Evolutionary conservation across 1,140 invertebrate species (phyloP).

Genomic region (Leptopilina clavipes): DNA sequence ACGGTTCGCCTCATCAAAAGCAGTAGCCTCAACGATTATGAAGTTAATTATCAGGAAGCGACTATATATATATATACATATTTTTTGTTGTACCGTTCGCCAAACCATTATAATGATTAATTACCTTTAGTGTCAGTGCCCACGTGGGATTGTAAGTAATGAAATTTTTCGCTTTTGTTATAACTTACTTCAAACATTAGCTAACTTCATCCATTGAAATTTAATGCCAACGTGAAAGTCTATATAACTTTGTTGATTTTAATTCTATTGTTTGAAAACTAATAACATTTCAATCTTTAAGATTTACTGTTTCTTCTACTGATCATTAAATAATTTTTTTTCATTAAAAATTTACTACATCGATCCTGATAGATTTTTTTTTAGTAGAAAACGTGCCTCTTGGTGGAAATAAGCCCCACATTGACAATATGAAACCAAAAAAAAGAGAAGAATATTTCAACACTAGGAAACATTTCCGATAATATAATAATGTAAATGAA

Average conservation of each 20-base stretch:
- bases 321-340: too few relatives aligned
- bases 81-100: constrained; percentile 6
- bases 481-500: neutral
- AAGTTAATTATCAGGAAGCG: constrained; percentile 32
- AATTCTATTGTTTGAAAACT: neutral
- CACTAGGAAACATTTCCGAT: too few relatives aligned
- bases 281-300: too few relatives aligned
- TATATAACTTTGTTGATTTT: too few relatives aligned
- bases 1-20: constrained; percentile 17
- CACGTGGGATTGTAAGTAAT: constrained; percentile 19
- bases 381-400: too few relatives aligned
- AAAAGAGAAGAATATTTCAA: too few relatives aligned
- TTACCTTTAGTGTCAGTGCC: constrained; percentile 12
- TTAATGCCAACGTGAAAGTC: too few relatives aligned
- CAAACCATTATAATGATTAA: constrained; percentile 34
- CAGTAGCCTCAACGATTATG: neutral
- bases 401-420: too few relatives aligned
- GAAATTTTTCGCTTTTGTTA: constrained; percentile 24
- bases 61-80: neutral
- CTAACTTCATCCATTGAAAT: neutral
- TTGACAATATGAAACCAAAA: too few relatives aligned
- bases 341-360: too few relatives aligned
- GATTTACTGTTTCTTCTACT: too few relatives aligned
- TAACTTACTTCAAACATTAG: constrained; percentile 11
- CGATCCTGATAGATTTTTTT: too few relatives aligned